Percentiles rank a stretch among this genome's conserved stretches.
Conservation (phyloP, 2,797 vertebrate genomes). For the Silurus aristotelis region DNA sequence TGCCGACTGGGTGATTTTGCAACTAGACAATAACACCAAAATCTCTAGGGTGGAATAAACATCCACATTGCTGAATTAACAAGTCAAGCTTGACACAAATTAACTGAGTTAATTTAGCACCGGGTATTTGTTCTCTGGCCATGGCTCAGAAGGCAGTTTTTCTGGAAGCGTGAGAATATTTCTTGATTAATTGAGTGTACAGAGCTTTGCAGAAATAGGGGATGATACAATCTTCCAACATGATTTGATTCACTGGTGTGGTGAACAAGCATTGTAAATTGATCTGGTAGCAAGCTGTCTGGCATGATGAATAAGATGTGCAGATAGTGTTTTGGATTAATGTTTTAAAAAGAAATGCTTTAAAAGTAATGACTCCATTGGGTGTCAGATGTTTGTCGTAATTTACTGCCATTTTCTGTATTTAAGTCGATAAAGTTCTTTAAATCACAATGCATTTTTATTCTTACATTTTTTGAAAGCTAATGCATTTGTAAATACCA, state of each 20-base stretch:
- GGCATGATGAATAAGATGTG: background rate
- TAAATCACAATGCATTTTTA: background rate
- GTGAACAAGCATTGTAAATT: background rate
- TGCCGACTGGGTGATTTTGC: background rate
- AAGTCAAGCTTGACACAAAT: slow-evolving; percentile 3
- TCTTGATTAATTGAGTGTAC: background rate
- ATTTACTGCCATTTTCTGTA: background rate
- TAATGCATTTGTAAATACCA: background rate
- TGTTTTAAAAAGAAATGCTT: background rate
- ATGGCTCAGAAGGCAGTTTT: background rate
- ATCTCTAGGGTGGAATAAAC: background rate
- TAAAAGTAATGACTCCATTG: background rate
- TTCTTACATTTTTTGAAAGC: background rate
- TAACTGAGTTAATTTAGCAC: background rate
- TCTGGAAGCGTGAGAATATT: background rate
- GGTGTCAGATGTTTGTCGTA: background rate
- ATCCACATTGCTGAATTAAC: slow-evolving; percentile 4
- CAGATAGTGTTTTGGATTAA: background rate
- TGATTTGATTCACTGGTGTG: background rate
- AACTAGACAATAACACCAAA: slow-evolving; percentile 10
- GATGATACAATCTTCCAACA: background rate
- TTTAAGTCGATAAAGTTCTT: background rate
- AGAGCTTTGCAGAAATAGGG: background rate
- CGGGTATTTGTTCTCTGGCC: slow-evolving; percentile 4
- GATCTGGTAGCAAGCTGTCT: background rate